Conservation (phyloP, 2,888 invertebrate genomes). For the Tinea pellionella region DNA sequence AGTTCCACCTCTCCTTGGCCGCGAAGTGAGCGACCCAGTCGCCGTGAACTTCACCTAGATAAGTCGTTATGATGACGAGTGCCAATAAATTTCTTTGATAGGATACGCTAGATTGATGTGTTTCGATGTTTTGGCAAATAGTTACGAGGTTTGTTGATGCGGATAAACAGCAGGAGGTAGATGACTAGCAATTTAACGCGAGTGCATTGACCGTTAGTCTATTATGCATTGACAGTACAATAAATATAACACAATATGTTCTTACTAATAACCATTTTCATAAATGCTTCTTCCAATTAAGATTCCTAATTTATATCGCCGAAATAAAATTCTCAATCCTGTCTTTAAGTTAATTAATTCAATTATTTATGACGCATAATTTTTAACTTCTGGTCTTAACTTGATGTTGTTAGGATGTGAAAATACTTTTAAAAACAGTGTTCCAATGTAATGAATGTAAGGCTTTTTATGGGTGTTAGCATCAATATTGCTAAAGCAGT, state of each 20-base stretch:
- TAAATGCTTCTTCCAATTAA: not conserved
- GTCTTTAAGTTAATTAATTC: not conserved
- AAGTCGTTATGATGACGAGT: slow-evolving; percentile 29
- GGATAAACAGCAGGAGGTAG: slow-evolving; percentile 6
- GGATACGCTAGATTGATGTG: slow-evolving; percentile 47
- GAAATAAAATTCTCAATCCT: not conserved
- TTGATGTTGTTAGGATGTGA: not conserved
- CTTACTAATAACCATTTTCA: not conserved
- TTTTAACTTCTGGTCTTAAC: not conserved
- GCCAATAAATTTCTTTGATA: slow-evolving; percentile 47
- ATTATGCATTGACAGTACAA: not conserved
- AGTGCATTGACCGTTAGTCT: slow-evolving; percentile 16
- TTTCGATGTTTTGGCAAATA: slow-evolving; percentile 18
- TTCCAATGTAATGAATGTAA: too few relatives aligned
- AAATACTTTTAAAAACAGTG: not conserved
- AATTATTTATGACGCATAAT: not conserved
- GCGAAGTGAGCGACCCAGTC: slow-evolving; percentile 34
- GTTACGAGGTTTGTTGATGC: slow-evolving; percentile 14
- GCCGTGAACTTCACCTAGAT: slow-evolving; percentile 56
- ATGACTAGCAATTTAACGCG: slow-evolving; percentile 9
- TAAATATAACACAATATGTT: not conserved
- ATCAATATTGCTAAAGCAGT: not conserved
- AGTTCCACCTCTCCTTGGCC: slow-evolving; percentile 34
- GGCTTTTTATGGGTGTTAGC: too few relatives aligned
- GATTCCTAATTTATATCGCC: not conserved